Evolutionary conservation across 2,113 vertebrate genomes (phyloP).

Genomic region (Crotalus helleri): DNA sequence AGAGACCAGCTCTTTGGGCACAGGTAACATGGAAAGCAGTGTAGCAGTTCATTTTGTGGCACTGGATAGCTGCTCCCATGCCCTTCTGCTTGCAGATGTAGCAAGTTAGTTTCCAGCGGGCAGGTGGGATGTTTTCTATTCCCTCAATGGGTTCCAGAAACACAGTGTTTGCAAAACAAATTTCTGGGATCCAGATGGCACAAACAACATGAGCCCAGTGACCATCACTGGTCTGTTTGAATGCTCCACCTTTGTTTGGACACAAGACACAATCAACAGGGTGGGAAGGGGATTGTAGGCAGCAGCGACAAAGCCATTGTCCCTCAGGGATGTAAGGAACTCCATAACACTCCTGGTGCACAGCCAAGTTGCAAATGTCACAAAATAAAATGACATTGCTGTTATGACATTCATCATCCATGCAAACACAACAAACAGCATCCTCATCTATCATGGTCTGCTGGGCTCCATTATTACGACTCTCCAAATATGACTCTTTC

Average conservation of each 20-base stretch:
- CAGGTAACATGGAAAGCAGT: constrained; percentile 97
- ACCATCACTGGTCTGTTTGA: constrained; percentile 95
- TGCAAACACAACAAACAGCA: constrained; percentile 96
- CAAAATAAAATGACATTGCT: constrained; percentile 98
- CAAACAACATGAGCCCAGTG: constrained; percentile 97
- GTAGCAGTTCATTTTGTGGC: constrained; percentile 98
- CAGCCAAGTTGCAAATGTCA: constrained; percentile 95
- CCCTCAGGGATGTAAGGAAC: constrained; percentile 97
- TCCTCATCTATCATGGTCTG: constrained; percentile 89
- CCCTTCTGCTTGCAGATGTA: constrained; percentile 97
- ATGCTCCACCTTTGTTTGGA: constrained; percentile 93
- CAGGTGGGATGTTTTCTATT: constrained; percentile 87
- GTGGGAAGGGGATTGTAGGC: constrained; percentile 90
- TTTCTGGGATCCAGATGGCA: constrained; percentile 98
- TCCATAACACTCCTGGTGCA: constrained; percentile 96
- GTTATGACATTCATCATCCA: constrained; percentile 98
- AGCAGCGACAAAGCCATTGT: constrained; percentile 97
- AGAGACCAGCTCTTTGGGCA: constrained; percentile 90
- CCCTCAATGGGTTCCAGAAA: constrained; percentile 97
- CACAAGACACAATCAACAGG: constrained; percentile 94
- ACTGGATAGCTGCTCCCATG: constrained; percentile 91
- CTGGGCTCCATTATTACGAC: constrained; percentile 79
- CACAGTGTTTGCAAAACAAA: constrained; percentile 97
- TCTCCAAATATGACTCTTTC: constrained; percentile 92
- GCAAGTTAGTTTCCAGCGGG: constrained; percentile 94